phyloP scores from a whole-genome alignment of 2,797 vertebrate species.

The Cossypha caffra region DNA sequence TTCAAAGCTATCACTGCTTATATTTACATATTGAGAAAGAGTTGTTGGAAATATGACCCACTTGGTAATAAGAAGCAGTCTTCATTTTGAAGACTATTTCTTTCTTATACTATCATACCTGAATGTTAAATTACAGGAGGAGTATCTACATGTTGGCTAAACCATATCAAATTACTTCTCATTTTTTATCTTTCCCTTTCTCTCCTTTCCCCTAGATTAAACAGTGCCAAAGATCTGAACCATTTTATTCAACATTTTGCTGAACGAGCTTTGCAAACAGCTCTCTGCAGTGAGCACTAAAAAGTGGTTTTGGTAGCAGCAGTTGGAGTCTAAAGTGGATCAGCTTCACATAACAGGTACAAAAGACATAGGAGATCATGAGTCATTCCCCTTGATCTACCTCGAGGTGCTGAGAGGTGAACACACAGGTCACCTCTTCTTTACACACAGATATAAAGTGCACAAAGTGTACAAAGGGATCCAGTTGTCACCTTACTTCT shows the following conservation, averaged over 20 bases:
- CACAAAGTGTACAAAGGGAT: background rate
- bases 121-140: constrained; percentile 33
- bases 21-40: constrained; percentile 68
- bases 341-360: background rate
- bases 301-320: background rate
- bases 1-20: constrained; percentile 72
- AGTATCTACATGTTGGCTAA: background rate
- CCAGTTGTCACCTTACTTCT: background rate
- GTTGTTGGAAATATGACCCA: constrained; percentile 59
- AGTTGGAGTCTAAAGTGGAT: background rate
- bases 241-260: constrained; percentile 16
- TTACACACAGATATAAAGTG: background rate
- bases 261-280: background rate
- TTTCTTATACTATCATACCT: constrained; percentile 17
- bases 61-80: constrained; percentile 46
- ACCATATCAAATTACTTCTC: background rate
- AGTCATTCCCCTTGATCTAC: constrained; percentile 21
- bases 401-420: background rate
- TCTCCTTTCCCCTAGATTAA: background rate
- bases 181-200: background rate
- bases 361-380: background rate
- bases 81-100: constrained; percentile 43
- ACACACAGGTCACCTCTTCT: background rate
- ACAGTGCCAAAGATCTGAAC: background rate
- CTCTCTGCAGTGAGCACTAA: background rate